These are phyloP conservation scores for Loris lydekkerianus DNA, from an alignment of 2,797 vertebrate genomes.

Conservation along the genomic window DNA sequence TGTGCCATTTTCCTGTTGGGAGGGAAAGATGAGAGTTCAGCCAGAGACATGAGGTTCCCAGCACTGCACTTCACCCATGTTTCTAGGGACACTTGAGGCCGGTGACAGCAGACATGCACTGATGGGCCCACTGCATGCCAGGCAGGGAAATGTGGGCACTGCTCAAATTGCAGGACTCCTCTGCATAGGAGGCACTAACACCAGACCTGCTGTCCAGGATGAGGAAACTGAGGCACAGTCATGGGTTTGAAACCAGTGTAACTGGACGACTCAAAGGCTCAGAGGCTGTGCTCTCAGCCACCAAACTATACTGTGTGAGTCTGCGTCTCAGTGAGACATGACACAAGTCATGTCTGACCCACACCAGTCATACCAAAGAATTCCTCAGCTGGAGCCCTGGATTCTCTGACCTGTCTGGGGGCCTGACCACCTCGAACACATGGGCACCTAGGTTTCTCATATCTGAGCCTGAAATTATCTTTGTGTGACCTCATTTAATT, in stretches of 20 bases:
- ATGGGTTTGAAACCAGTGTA: background rate
- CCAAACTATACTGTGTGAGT: background rate
- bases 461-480: background rate
- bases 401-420: background rate
- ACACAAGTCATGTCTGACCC: background rate
- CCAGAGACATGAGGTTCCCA: background rate
- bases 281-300: background rate
- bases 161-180: background rate
- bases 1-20: constrained; percentile 93
- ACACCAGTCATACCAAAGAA: background rate
- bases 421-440: background rate
- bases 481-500: constrained; percentile 35
- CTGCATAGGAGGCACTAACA: background rate
- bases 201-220: background rate
- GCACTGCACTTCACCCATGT: fast-evolving
- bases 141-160: fast-evolving
- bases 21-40: constrained; percentile 80
- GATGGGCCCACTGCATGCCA: background rate
- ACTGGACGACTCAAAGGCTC: background rate
- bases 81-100: background rate
- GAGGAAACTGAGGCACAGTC: background rate
- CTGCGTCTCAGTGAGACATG: background rate
- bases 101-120: background rate
- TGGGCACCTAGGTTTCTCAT: background rate
- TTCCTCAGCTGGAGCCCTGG: background rate